These are phyloP conservation scores for Rousettus leschenaultii DNA, from an alignment of 2,113 vertebrate species.

Conservation along the genomic window DNA sequence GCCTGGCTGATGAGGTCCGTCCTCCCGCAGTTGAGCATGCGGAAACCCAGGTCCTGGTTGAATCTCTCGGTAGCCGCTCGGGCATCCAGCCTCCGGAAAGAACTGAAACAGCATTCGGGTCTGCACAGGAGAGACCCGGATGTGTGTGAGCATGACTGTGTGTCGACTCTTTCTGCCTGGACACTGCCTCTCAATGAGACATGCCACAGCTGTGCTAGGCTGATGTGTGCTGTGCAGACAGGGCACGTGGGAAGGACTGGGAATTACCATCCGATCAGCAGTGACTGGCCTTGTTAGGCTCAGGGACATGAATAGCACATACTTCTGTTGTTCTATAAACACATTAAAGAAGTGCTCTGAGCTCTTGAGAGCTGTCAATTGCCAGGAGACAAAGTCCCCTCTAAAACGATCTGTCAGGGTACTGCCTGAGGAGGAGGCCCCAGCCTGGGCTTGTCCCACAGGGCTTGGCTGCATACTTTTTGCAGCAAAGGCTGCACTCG, in stretches of 20 bases:
- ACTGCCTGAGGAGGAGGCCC: background rate
- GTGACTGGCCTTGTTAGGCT: background rate
- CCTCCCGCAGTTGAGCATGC: slow-evolving; percentile 97
- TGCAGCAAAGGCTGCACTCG: rapidly evolving
- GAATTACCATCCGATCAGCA: background rate
- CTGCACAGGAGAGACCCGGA: slow-evolving; percentile 77
- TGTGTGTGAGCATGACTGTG: background rate
- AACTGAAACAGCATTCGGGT: slow-evolving; percentile 96
- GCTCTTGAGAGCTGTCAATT: background rate
- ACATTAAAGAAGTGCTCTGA: background rate
- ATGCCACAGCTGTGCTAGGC: rapidly evolving
- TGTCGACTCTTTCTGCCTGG: background rate
- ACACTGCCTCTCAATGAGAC: rapidly evolving
- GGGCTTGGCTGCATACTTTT: rapidly evolving
- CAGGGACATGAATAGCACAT: background rate
- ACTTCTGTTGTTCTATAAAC: background rate
- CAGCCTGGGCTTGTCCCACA: background rate
- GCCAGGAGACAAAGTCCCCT: background rate
- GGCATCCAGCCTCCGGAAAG: slow-evolving; percentile 95
- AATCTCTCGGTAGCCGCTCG: slow-evolving; percentile 95
- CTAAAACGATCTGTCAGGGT: background rate
- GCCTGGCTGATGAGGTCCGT: slow-evolving; percentile 97
- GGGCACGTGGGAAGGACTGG: background rate
- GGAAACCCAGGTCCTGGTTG: slow-evolving; percentile 96
- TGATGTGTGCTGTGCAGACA: rapidly evolving